Conservation (phyloP, 30 jellyfish, hydroid and myxozoan genomes). For the Hydractinia symbiolongicarpus region DNA sequence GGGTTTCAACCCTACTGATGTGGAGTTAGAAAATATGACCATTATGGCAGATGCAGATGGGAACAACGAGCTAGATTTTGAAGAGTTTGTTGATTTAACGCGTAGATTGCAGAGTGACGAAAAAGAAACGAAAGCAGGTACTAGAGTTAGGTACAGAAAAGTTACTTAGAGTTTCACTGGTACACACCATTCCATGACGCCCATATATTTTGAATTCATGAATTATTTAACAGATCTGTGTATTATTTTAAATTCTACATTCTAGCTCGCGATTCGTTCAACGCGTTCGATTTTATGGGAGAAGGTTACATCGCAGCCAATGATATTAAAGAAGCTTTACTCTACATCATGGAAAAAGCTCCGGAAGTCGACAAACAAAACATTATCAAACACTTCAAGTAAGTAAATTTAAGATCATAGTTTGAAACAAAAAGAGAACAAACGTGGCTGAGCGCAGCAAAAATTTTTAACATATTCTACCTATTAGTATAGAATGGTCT, state of each 20-base stretch:
- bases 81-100: constrained; percentile 26
- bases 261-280: constrained; percentile 36
- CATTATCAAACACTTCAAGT: constrained; percentile 24
- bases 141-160: too few relatives aligned
- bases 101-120: constrained; percentile 18
- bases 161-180: too few relatives aligned
- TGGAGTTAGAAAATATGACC: background rate
- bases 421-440: background rate
- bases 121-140: constrained; percentile 1
- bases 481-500: too few relatives aligned
- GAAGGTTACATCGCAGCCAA: constrained; percentile 43
- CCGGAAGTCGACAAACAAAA: constrained; percentile 23
- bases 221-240: background rate
- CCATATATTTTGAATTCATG: too few relatives aligned
- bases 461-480: too few relatives aligned
- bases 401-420: background rate
- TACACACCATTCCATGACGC: too few relatives aligned
- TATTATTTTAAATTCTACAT: background rate
- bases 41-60: constrained; percentile 14
- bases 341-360: constrained; percentile 32
- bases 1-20: constrained; percentile 3
- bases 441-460: background rate
- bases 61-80: constrained; percentile 20
- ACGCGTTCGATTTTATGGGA: constrained; percentile 39
- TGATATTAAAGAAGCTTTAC: constrained; percentile 35